A percentile compares a stretch with the other conserved stretches of the same genome.
Conservation (phyloP, 2,888 invertebrate species). For the Callinectes sapidus region DNA sequence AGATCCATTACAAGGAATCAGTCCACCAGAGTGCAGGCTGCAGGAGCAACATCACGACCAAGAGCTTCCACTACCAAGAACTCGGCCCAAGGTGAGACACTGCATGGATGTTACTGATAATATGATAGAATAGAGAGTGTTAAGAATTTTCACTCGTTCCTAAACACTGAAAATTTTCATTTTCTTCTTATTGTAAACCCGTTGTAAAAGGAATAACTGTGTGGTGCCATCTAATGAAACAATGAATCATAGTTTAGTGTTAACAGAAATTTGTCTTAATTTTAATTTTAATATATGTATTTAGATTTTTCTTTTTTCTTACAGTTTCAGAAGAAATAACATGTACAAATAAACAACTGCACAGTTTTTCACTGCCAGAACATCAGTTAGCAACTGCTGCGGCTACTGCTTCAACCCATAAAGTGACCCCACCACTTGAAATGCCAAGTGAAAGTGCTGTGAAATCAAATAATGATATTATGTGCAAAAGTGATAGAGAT, state of each 20-base stretch:
- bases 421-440: not conserved
- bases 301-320: not conserved
- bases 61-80: not conserved
- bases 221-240: not conserved
- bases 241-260: not conserved
- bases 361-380: not conserved
- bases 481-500: not conserved
- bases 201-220: not conserved
- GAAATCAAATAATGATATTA: not conserved
- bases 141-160: not conserved
- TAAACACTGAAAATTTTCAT: not conserved
- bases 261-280: not conserved
- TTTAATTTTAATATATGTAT: not conserved
- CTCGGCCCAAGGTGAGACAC: not conserved
- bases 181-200: not conserved
- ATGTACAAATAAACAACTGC: not conserved
- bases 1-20: not conserved
- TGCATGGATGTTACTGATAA: not conserved
- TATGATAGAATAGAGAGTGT: not conserved
- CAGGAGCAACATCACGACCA: not conserved
- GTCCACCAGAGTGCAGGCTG: not conserved
- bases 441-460: not conserved
- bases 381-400: not conserved
- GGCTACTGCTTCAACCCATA: not conserved
- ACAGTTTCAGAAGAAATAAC: not conserved